phyloP scores from a whole-genome alignment of 2,888 invertebrate species.

The Cremastinae sp. region DNA sequence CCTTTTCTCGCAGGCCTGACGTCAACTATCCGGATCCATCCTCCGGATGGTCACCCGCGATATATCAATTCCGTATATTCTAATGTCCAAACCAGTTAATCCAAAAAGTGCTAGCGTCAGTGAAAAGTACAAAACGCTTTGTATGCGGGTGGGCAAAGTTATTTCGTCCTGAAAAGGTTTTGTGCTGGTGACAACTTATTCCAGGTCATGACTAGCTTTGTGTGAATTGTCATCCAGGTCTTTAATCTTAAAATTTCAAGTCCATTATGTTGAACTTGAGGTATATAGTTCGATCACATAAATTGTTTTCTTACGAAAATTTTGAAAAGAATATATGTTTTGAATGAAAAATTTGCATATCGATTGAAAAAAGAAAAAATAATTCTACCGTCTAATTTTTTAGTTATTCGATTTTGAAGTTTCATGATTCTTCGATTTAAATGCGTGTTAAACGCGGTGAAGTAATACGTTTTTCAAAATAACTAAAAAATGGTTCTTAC shows the following conservation, averaged over 20 bases:
- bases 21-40: constrained; percentile 48
- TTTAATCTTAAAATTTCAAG: background rate
- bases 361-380: too few species aligned
- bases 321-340: too few species aligned
- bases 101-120: constrained; percentile 79
- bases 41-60: constrained; percentile 68
- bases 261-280: too few species aligned
- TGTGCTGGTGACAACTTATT: constrained; percentile 35
- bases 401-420: too few species aligned
- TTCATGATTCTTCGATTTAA: too few species aligned
- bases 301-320: too few species aligned
- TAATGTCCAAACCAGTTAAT: constrained; percentile 79
- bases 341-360: too few species aligned
- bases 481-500: too few species aligned
- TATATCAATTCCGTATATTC: constrained; percentile 80
- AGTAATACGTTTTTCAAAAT: too few species aligned
- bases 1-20: constrained; percentile 49
- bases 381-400: too few species aligned
- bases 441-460: too few species aligned
- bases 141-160: constrained; percentile 34
- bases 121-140: constrained; percentile 71
- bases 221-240: background rate
- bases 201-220: constrained; percentile 21
- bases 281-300: too few species aligned
- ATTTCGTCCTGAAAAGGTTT: constrained; percentile 28